Base-by-base conservation (phyloP, 2,888 invertebrate species). In the Silvanus unidentatus region DNA sequence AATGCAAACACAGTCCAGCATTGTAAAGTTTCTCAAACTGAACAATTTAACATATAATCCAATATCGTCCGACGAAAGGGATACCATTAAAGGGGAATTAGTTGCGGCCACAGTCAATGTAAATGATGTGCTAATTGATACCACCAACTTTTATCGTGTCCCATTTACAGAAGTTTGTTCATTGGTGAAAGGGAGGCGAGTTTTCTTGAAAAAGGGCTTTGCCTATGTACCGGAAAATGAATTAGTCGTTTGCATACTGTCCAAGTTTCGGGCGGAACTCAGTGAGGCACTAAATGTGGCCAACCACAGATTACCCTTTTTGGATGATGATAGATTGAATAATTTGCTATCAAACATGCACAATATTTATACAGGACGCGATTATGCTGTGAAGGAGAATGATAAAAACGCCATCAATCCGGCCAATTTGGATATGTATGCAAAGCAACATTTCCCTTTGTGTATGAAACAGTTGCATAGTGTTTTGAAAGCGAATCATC, bases 401-500 rank as follows among this genome's bases (percentile, higher is more conserved):
- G 12, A 55, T 36, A 54, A 60, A 43, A 62, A 62, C 12, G 52
- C 47, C 16, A 54, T 70, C n/a, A 54, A 64, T 49, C 57, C 62
- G 2, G 58, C 55, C 13, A 53, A 60, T 50, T 70, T 96, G 13
- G 89, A 95, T 66, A 74, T 85, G 69, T 74, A 91, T 13, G 80
- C 91, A 1, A 79, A 81, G 49, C 83, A 86, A 58, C 91, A 94
- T 9, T 98, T 88, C 72, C 98, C 99, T 1, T 74, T 92, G n/a
- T 99, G 99, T 65, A 99, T 99, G 98, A 83, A 88, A 55, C 79
- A 84, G 48, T 77, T 96, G 43, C 95, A 98, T 69, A 86, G 89
- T 47, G 75, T 81, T 13, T 69, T 99, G 4, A 77, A 84, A 47
- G 71, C 78, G 6, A 80, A 81, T n/a, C 94, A 95, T 69, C 97